A percentile compares a stretch with the other conserved stretches of the same genome.
Evolutionary conservation across 2,113 vertebrate genomes (phyloP).

Genomic region (Chrysemys picta): DNA sequence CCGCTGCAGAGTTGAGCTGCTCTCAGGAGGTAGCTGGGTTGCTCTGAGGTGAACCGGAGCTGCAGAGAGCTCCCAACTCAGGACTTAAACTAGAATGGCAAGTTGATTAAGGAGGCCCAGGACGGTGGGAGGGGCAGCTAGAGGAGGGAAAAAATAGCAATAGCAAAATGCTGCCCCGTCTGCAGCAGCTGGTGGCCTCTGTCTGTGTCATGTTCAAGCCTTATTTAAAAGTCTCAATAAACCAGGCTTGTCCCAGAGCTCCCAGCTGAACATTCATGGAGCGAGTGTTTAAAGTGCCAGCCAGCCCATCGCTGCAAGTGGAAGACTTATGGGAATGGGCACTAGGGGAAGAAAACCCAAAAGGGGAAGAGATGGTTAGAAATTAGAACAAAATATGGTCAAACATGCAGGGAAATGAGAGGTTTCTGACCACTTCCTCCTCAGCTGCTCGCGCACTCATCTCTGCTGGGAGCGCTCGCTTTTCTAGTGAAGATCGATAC

Average conservation of each 20-base stretch:
- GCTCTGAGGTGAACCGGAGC: neutral
- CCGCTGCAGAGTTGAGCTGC: neutral
- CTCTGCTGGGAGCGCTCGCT: neutral
- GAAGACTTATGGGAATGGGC: neutral
- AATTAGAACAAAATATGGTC: neutral
- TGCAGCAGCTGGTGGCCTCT: neutral
- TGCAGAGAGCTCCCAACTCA: neutral
- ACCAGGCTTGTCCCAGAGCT: neutral
- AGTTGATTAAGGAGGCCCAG: neutral
- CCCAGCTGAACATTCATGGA: neutral
- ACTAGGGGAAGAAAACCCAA: neutral
- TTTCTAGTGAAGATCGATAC: accelerated
- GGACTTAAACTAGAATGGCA: neutral
- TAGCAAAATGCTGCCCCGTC: neutral
- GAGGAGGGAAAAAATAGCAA: neutral
- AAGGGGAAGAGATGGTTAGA: neutral
- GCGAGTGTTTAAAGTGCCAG: too few species aligned
- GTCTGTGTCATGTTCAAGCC: neutral
- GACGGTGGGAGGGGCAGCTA: neutral
- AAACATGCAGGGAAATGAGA: neutral
- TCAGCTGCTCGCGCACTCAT: neutral
- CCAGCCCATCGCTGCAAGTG: too few species aligned
- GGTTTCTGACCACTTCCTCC: neutral
- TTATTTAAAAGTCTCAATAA: neutral
- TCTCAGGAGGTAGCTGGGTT: neutral